These are phyloP conservation scores for Hirtodrosophila histrioides DNA, from an alignment of 2,888 invertebrate genomes.

Conservation along the genomic window DNA sequence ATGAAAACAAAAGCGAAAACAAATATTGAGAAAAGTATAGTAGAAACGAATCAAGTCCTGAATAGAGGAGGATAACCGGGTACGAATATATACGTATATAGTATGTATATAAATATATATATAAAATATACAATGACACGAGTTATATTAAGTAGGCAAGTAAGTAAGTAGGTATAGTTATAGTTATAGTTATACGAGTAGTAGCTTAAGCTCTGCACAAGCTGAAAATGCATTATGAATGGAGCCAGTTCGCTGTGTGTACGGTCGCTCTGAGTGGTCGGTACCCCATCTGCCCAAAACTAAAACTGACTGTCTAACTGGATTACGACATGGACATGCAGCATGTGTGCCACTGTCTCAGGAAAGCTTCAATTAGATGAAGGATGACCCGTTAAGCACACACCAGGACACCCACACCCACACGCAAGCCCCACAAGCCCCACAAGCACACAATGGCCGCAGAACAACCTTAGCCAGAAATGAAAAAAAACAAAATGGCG, in stretches of 20 bases:
- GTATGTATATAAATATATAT: conserved; percentile 22
- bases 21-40: conserved; percentile 28
- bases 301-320: conserved; percentile 17
- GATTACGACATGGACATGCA: conserved; percentile 23
- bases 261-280: conserved; percentile 8
- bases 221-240: conserved; percentile 42
- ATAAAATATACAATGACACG: conserved; percentile 70
- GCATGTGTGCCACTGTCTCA: conserved; percentile 8
- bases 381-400: conserved; percentile 32
- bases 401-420: conserved; percentile 17
- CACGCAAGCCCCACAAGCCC: conserved; percentile 1
- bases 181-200: conserved; percentile 6
- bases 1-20: conserved; percentile 24
- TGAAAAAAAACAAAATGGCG: conserved; percentile 32
- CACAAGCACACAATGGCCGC: conserved; percentile 4
- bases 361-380: conserved; percentile 42
- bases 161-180: conserved; percentile 19
- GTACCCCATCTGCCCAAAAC: not conserved
- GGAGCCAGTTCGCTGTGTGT: conserved; percentile 18
- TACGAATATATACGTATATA: conserved; percentile 47
- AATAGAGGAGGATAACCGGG: conserved; percentile 51
- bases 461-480: conserved; percentile 12
- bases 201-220: conserved; percentile 48
- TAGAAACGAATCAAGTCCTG: conserved; percentile 48
- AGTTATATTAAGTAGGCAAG: conserved; percentile 20